A percentile compares a stretch with the other conserved stretches of the same genome.
Evolutionary conservation across 2,797 vertebrate genomes (phyloP).

Genomic region (Kryptopterus vitreolus): DNA sequence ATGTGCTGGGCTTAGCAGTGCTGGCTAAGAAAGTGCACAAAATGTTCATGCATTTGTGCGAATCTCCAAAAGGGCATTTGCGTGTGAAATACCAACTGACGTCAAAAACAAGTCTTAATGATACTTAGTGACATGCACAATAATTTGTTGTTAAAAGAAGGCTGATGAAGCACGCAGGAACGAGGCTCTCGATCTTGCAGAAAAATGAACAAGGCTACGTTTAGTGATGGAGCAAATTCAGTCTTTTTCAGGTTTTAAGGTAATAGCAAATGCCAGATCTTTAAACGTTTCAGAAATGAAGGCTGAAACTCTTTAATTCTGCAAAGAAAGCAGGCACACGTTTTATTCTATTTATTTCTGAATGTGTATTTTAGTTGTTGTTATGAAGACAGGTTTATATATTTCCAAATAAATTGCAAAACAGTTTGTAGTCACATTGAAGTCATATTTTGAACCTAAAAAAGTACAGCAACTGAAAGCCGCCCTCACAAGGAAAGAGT

Average conservation of each 20-base stretch:
- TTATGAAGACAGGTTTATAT: neutral
- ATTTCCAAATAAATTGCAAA: neutral
- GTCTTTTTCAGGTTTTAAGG: neutral
- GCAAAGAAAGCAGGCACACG: neutral
- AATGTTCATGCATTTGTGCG: neutral
- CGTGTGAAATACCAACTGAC: conserved; percentile 6
- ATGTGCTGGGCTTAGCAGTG: neutral
- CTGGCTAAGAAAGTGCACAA: neutral
- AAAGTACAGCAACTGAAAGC: too few relatives aligned
- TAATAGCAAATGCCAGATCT: neutral
- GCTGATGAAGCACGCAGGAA: neutral
- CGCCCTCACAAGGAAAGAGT: too few relatives aligned
- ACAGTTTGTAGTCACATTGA: neutral
- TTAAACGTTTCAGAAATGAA: neutral
- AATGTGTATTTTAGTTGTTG: neutral
- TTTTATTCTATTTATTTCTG: neutral
- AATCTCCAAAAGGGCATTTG: conserved; percentile 7
- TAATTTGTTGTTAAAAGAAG: neutral
- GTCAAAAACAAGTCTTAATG: neutral
- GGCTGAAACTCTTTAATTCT: neutral
- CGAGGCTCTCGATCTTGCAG: neutral
- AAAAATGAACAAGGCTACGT: neutral
- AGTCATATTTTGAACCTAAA: neutral
- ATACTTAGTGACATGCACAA: neutral
- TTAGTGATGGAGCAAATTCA: neutral